Evolutionary conservation across 92 coral and sea anemone species (phyloP), one percentile per base, ranked within the genome.

Genomic region (Heliopora coerulea): DNA sequence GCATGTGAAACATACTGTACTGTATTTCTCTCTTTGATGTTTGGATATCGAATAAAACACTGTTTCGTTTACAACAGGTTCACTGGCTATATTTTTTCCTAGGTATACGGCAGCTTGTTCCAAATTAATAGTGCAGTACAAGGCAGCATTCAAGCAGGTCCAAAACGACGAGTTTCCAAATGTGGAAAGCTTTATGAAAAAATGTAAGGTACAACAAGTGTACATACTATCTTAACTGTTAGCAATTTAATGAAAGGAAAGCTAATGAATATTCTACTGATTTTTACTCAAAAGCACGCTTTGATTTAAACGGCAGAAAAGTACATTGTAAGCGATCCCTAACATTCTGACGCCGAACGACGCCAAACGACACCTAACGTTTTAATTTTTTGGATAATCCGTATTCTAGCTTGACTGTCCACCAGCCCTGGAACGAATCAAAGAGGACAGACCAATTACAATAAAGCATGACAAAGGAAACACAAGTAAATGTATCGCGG

Each of bases 21-120:
- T n/a, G n/a, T n/a, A n/a, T n/a, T n/a, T n/a, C n/a, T n/a, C n/a
- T n/a, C n/a, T n/a, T n/a, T n/a, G n/a, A n/a, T n/a, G 42, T 37
- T 37, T 37, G 42, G 4, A 37, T 37, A n/a, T n/a, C n/a, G n/a
- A n/a, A n/a, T n/a, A n/a, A n/a, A n/a, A n/a, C n/a, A n/a, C n/a
- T n/a, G n/a, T n/a, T n/a, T n/a, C n/a, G n/a, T n/a, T n/a, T n/a
- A n/a, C n/a, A n/a, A n/a, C n/a, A n/a, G n/a, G n/a, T 37, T 37
- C 4, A 37, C 11, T 37, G 4, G 42, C 11, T 44, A 25, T 69
- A 25, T n/a, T n/a, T 2, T 46, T 60, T 72, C 26, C 28, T 27
- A 93, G 98, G 77, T 93, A 93, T 73, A 93, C 98, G 39, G 98
- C 98, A 40, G 98, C 95, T 15, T 93, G 98, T 73, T 93, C 98